Conservation (phyloP, 2,888 invertebrate species). For the Oxystoma pomonae region DNA sequence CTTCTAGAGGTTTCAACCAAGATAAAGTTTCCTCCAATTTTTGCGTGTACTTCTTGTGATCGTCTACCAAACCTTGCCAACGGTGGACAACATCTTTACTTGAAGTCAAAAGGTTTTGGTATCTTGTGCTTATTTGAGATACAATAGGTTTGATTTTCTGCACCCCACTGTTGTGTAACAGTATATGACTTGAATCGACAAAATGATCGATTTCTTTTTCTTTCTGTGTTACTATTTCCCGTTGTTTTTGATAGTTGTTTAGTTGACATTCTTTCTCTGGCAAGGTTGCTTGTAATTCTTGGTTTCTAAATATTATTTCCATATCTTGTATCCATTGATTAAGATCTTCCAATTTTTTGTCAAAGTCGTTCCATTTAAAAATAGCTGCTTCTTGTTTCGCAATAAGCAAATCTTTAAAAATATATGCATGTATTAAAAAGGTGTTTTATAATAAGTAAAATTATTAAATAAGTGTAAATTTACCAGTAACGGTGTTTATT, state of each 20-base stretch:
- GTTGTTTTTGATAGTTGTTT: conserved; percentile 65
- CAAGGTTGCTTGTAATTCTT: conserved; percentile 74
- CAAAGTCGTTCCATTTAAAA: conserved; percentile 84
- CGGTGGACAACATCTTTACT: conserved; percentile 84
- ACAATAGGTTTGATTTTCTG: conserved; percentile 83
- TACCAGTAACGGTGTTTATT: conserved; percentile 4
- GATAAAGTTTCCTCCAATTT: conserved; percentile 68
- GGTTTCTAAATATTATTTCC: conserved; percentile 82
- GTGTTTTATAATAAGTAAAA: neutral
- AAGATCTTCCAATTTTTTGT: conserved; percentile 72
- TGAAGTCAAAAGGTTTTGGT: conserved; percentile 72
- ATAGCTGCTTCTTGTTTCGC: conserved; percentile 67
- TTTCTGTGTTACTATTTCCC: conserved; percentile 71
- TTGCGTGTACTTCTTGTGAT: conserved; percentile 75
- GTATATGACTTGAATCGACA: conserved; percentile 81
- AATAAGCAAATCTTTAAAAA: conserved; percentile 19
- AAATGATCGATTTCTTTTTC: conserved; percentile 86
- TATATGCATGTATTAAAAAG: too few species aligned
- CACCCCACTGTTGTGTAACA: conserved; percentile 79
- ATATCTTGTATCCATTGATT: conserved; percentile 83
- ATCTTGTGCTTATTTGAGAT: conserved; percentile 82
- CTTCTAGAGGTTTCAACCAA: conserved; percentile 77
- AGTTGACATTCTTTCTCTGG: conserved; percentile 77
- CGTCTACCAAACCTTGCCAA: conserved; percentile 78
- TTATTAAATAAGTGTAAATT: too few species aligned